Evolutionary conservation across 1,140 invertebrate genomes (phyloP).

Genomic region (Brachystomella parvula): DNA sequence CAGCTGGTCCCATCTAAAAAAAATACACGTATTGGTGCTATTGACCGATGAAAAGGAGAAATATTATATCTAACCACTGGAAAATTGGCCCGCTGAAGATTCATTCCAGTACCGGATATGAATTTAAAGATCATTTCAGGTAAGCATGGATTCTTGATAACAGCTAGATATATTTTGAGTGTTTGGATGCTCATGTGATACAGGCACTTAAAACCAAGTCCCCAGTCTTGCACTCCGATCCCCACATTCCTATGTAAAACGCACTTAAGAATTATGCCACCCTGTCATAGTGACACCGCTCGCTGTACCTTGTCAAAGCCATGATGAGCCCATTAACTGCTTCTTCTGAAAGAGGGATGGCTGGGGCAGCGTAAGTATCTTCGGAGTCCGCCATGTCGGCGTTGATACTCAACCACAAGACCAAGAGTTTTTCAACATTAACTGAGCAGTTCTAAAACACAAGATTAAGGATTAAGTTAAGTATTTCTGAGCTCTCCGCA

Average conservation of each 20-base stretch:
- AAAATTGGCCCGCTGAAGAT: conserved; percentile 47
- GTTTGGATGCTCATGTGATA: conserved; percentile 42
- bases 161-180: conserved; percentile 26
- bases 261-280: not conserved
- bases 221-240: conserved; percentile 64
- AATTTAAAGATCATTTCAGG: conserved; percentile 60
- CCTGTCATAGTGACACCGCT: not conserved
- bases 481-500: conserved; percentile 1
- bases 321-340: conserved; percentile 37
- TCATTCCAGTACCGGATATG: conserved; percentile 56
- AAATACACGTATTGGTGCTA: not conserved
- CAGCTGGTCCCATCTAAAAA: conserved; percentile 65
- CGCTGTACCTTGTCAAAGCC: conserved; percentile 37
- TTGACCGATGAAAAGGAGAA: not conserved
- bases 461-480: conserved; percentile 11
- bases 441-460: conserved; percentile 30
- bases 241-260: conserved; percentile 49
- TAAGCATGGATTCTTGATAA: conserved; percentile 30
- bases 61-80: not conserved
- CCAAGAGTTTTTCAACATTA: conserved; percentile 38
- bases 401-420: conserved; percentile 40
- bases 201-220: conserved; percentile 56
- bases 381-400: conserved; percentile 32
- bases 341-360: conserved; percentile 35
- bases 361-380: conserved; percentile 23